A percentile compares a stretch with the other conserved stretches of the same genome.
Evolutionary conservation across 2,888 invertebrate species (phyloP).

Genomic region (Seladonia tumulorum): DNA sequence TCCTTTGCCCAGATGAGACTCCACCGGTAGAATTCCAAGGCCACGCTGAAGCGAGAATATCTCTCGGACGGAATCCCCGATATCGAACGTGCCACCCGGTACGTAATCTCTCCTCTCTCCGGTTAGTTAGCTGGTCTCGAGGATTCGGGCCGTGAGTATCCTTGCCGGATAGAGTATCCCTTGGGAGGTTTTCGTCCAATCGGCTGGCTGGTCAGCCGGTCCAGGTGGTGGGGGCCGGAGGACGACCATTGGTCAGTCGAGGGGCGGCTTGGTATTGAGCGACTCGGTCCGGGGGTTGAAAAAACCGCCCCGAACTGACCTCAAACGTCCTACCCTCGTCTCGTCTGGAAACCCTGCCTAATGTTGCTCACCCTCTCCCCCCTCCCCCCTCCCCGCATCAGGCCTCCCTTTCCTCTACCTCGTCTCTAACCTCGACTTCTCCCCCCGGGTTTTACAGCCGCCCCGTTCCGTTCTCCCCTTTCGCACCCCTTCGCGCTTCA

Average conservation of each 20-base stretch:
- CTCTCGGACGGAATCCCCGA: conserved; percentile 53
- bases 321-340: conserved; percentile 84
- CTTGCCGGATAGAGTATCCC: conserved; percentile 79
- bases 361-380: conserved; percentile 70
- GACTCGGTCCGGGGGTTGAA: conserved; percentile 81
- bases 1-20: conserved; percentile 64
- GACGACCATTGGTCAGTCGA: conserved; percentile 83
- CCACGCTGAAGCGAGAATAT: conserved; percentile 50
- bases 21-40: conserved; percentile 46
- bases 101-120: conserved; percentile 78
- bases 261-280: conserved; percentile 82
- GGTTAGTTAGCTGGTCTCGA: conserved; percentile 82
- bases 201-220: conserved; percentile 81
- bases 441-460: conserved; percentile 59
- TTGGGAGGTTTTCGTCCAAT: conserved; percentile 80
- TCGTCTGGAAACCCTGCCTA: conserved; percentile 81
- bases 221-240: conserved; percentile 79
- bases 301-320: conserved; percentile 84
- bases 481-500: conserved; percentile 65
- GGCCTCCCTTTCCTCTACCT: conserved; percentile 29
- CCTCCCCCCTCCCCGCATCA: neutral
- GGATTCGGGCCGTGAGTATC: conserved; percentile 77
- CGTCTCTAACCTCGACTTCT: conserved; percentile 61
- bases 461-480: conserved; percentile 53
- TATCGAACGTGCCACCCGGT: conserved; percentile 77